phyloP scores from a whole-genome alignment of 2,113 vertebrate species.

The Morone chrysops region DNA sequence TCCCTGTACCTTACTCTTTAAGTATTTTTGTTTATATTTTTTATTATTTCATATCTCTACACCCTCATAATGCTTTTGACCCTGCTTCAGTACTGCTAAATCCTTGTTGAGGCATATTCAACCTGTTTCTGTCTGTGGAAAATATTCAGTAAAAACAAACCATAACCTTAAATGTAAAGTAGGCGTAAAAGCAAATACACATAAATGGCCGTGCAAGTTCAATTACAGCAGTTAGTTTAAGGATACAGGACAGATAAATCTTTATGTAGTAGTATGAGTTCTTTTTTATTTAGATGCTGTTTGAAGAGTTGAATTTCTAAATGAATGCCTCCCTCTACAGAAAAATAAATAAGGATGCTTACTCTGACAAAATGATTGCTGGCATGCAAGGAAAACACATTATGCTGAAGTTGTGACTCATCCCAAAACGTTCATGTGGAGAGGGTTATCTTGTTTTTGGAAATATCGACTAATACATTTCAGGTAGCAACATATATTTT shows the following conservation, averaged over 20 bases:
- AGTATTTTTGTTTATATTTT: conserved; percentile 34
- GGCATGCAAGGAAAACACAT: conserved; percentile 26
- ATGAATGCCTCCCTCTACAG: conserved; percentile 25
- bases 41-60: background rate
- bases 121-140: background rate
- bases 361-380: conserved; percentile 42
- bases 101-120: background rate
- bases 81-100: conserved; percentile 4
- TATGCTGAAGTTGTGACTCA: conserved; percentile 21
- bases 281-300: conserved; percentile 2
- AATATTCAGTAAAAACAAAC: background rate
- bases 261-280: background rate
- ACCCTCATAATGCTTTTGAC: conserved; percentile 8
- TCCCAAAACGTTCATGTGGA: background rate
- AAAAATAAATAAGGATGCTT: conserved; percentile 2
- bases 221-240: conserved; percentile 1
- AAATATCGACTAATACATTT: conserved; percentile 27
- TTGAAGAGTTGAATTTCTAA: background rate
- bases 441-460: conserved; percentile 6
- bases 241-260: background rate
- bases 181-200: background rate
- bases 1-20: background rate
- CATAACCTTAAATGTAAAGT: background rate
- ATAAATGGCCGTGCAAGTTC: background rate
- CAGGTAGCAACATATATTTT: background rate